Base-by-base conservation (phyloP, 2,888 invertebrate species). In the Ashinkailepas kermadecensis region DNA sequence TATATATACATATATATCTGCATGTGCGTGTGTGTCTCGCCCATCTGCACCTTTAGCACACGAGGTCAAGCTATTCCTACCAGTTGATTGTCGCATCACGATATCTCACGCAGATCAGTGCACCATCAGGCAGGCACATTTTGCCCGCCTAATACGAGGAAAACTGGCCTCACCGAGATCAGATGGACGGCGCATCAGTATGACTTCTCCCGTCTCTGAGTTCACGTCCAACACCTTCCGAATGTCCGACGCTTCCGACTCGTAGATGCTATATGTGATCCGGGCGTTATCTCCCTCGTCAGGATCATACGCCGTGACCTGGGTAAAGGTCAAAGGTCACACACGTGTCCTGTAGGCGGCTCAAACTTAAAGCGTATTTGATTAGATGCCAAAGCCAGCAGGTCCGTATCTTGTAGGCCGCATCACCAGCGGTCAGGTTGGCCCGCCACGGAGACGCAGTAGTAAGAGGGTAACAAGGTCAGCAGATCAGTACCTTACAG, bases 251-350 rank as follows among this genome's bases (percentile, higher is more conserved):
- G 90, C 90, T 83, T 90, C 90, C 79, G 89, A 91, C 85, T 94
- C 94, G 86, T 94, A 92, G 85, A 96, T 91, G 8, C 92, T 91
- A 88, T 95, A 97, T 84, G 90, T 89, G 80, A 96, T 89, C 83
- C 90, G 90, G 15, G 93, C 92, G 85, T 93, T 90, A 82, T 90
- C 89, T 84, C 92, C 93, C 85, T 92, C 92, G 89, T 96, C 96
- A 3, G 89, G 87, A 88, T 97, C 97, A n/a, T 88, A 87, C 57
- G 96, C 96, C 86, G 90, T 91, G 4, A 91, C 88, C 90, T 91
- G 84, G 81, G 85, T 86, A 85, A 93, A 90, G 7, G 90, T 88
- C 23, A 67, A 23, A 15, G 9, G 59, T 59, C 4, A 4, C 59
- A 15, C 12, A 59, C 59, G 59, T 15, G 11, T 59, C 59, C 11